phyloP scores from a whole-genome alignment of 2,888 invertebrate species.

The Lymantria dispar region DNA sequence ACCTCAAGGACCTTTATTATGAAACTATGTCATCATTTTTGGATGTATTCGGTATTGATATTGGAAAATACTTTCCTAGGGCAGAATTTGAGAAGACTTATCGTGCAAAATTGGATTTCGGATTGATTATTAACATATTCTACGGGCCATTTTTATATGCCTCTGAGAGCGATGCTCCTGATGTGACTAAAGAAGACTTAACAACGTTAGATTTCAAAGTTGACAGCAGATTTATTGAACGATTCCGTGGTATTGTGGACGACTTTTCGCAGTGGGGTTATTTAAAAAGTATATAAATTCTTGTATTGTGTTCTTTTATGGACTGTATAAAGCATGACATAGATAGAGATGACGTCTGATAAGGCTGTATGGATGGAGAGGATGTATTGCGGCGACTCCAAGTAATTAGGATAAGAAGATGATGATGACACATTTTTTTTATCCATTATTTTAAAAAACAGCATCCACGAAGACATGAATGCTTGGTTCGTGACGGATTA shows the following conservation, averaged over 20 bases:
- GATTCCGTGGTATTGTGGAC: conserved; percentile 1
- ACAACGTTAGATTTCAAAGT: conserved; percentile 16
- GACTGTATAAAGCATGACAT: too few species aligned
- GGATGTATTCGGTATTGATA: conserved; percentile 39
- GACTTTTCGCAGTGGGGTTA: background rate
- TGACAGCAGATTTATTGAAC: conserved; percentile 1
- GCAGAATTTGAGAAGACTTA: conserved; percentile 44
- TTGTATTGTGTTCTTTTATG: too few species aligned
- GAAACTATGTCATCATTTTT: conserved; percentile 39
- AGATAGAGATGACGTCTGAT: too few species aligned
- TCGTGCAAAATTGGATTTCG: conserved; percentile 44
- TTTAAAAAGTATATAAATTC: too few species aligned
- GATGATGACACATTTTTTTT: too few species aligned
- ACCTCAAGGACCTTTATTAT: conserved; percentile 48
- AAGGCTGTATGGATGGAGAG: too few species aligned
- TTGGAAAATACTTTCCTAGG: conserved; percentile 39
- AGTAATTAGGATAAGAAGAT: too few species aligned
- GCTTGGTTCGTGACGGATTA: too few species aligned
- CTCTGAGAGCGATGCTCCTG: conserved; percentile 37
- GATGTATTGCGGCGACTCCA: too few species aligned
- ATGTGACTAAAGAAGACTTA: conserved; percentile 27
- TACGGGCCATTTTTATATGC: conserved; percentile 45
- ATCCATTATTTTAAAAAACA: too few species aligned
- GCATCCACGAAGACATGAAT: too few species aligned
- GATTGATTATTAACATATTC: conserved; percentile 41